Base-by-base conservation (phyloP, 64 coral and sea anemone species). In the Stichodactyla helianthus region DNA sequence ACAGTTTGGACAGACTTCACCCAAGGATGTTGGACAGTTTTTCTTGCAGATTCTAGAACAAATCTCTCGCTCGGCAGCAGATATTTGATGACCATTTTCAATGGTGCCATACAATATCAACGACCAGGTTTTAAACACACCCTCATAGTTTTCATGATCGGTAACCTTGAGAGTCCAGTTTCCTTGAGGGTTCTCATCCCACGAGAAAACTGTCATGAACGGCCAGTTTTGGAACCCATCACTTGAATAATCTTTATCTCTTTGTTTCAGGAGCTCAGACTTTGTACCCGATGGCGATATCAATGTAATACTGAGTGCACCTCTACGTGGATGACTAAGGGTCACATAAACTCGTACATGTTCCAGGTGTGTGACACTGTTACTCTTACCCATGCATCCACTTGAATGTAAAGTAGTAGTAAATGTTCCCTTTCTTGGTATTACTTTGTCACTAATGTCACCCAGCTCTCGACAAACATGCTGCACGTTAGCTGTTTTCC, bases 141-240 rank as follows among this genome's bases (percentile, higher is more conserved):
- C 92, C n/a, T 60, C 54, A 7, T 87, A 59, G 11, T 91, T 88
- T 58, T 19, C 50, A 52, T 81, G 35, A 14, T 98, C 87, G 16
- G 77, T 78, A 19, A 94, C 87, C 84, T 89, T 88, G 59, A 98
- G 28, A 5, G 87, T 94, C 95, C 95, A 98, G 5, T 82, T 68
- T 4, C 95, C 95, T 44, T 70, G 87, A 50, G 95, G 95, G 59
- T 91, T 89, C 53, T 98, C 95, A 58, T 89, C 95, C 95, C 95
- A 98, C 3, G 56, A 89, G 50, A 98, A 98, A 60, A 98, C 95
- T 44, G 95, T 94, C 95, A 98, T 98, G 28, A 98, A 98, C 19
- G 95, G 92, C 95, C 95, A 98, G 82, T 89, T 94, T 12, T 84
- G 50, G 86, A 98, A 98, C 15, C 95, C 95, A 53, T 92, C 89